Conservation (phyloP, 2,797 vertebrate genomes). For the Phoxinus dragarum region DNA sequence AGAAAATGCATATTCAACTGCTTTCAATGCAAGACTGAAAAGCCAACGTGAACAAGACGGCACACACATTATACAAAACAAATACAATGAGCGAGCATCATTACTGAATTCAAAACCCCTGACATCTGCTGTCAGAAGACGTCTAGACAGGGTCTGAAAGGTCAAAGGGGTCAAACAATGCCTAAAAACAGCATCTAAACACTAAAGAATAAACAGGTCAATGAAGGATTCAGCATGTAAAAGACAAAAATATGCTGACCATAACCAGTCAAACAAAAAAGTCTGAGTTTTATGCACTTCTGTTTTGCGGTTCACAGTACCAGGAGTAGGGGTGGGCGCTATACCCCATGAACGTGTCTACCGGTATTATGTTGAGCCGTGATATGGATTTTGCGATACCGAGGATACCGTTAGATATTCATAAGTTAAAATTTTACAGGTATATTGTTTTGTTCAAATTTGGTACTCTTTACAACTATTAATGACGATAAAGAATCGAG, state of each 20-base stretch:
- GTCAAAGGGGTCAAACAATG: neutral
- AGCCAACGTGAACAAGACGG: neutral
- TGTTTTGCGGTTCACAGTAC: too few species aligned
- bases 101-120: neutral
- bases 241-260: neutral
- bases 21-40: neutral
- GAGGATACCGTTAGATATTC: too few species aligned
- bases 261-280: too few species aligned
- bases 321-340: too few species aligned
- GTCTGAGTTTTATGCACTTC: too few species aligned
- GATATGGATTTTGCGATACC: too few species aligned
- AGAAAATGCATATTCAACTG: neutral
- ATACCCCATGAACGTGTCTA: too few species aligned
- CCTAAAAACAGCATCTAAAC: neutral
- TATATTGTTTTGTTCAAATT: too few species aligned
- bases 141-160: conserved; percentile 22
- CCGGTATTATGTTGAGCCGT: too few species aligned
- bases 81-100: neutral
- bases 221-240: neutral
- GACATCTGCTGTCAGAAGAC: conserved; percentile 2
- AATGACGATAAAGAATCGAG: too few species aligned
- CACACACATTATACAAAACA: neutral
- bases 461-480: too few species aligned
- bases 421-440: too few species aligned
- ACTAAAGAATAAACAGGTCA: conserved; percentile 8